Evolutionary conservation across 2,113 vertebrate species (phyloP), one percentile per base, ranked within the genome.

Genomic region (Alectura lathami): DNA sequence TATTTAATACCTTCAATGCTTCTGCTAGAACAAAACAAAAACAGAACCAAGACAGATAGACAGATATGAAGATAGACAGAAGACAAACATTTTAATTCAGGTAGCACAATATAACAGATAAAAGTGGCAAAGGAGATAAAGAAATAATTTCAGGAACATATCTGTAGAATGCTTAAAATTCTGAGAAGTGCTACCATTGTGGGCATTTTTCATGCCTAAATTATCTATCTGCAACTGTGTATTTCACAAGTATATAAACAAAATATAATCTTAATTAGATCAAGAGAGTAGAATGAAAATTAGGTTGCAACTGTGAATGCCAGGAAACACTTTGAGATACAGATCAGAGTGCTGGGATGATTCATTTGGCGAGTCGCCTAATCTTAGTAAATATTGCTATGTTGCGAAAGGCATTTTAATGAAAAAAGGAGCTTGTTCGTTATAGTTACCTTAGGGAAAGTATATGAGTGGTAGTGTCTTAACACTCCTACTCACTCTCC

Each of bases 241-340:
- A 47, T 80, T 95, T 92, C 47, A 83, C 8, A 91, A 84, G 56
- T 16, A 45, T 6, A 6, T 43, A 64, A 86, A 10, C n/a, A 90
- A 88, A 86, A 54, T 53, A 53, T 45, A 85, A 89, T 91, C 91
- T 94, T 95, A 83, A 85, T 94, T 91, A 89, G 77, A 95, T 89
- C 86, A 68, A 68, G 72, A 83, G 22, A 38, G 12, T n/a, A 69
- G 78, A 92, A 91, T 54, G 11, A 82, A 93, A 91, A 91, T 59
- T 67, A 57, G 73, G 50, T 91, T 86, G 32, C 83, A 91, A 15
- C 48, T 68, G 27, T 79, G 74, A 89, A 79, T 87, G n/a, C 22
- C 4, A 21, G 70, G 30, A 94, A 93, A 76, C 17, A 83, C 23
- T 24, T 27, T 81, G 42, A 94, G 94, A 96, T 91, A 94, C 9